Percentiles rank a stretch among this genome's conserved stretches.
Evolutionary conservation across 2,797 vertebrate genomes (phyloP).

Genomic region (Phylloscopus collybita): DNA sequence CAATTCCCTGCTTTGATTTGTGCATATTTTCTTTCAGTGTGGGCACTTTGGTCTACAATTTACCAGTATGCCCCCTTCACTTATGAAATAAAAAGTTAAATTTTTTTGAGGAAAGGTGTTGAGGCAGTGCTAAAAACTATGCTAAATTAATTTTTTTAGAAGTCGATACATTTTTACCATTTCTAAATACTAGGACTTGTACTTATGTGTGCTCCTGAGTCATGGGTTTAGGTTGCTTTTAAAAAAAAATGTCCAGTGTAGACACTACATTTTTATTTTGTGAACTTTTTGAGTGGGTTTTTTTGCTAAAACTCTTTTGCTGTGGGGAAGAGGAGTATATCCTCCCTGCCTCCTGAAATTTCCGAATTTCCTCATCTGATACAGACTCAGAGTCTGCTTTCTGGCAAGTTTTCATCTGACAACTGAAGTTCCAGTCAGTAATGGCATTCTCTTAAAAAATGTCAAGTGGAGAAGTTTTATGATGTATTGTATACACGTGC

Average conservation of each 20-base stretch:
- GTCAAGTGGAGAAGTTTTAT: constrained; percentile 42
- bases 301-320: not conserved
- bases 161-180: not conserved
- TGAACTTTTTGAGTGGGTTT: not conserved
- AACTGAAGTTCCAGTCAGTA: constrained; percentile 26
- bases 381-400: not conserved
- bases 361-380: not conserved
- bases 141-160: not conserved
- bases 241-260: not conserved
- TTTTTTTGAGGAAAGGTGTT: not conserved
- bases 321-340: not conserved
- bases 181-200: not conserved
- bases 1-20: not conserved
- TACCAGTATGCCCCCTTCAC: accelerated
- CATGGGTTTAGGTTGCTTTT: not conserved
- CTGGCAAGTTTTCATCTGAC: not conserved
- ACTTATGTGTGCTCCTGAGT: not conserved
- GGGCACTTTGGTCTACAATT: not conserved
- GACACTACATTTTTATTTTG: not conserved
- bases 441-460: constrained; percentile 29
- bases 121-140: not conserved
- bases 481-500: constrained; percentile 1
- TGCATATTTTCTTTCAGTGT: not conserved
- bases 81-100: not conserved
- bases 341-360: not conserved